Percentiles rank a stretch among this genome's conserved stretches.
Evolutionary conservation across 2,888 invertebrate genomes (phyloP).

Genomic region (Acronicta aceris): DNA sequence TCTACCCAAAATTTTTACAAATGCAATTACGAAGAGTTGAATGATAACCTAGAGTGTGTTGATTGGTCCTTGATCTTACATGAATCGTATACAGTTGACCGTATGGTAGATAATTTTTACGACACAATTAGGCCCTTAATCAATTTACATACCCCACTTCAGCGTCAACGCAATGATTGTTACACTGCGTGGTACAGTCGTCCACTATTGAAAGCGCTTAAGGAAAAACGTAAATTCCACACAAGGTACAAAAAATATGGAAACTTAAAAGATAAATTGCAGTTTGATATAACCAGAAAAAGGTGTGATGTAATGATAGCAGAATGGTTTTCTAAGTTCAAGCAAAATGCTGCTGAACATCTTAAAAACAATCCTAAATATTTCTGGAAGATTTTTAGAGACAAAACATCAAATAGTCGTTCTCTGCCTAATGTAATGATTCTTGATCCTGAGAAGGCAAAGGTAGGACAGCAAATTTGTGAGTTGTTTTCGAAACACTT

Average conservation of each 20-base stretch:
- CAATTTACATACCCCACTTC: too few species aligned
- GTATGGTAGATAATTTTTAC: neutral
- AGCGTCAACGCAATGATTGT: too few species aligned
- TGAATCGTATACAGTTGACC: neutral
- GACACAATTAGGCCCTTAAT: neutral
- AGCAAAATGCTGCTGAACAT: neutral
- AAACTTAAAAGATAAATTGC: neutral
- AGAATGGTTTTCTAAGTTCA: neutral
- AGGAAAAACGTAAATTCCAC: too few species aligned
- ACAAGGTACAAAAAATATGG: neutral
- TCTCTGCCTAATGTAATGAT: neutral
- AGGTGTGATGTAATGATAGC: neutral
- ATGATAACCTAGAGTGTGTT: neutral
- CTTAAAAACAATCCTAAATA: neutral
- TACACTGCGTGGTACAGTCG: too few species aligned
- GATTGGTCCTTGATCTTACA: neutral
- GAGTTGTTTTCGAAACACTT: neutral
- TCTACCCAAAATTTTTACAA: neutral
- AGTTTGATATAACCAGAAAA: neutral
- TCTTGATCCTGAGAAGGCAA: neutral
- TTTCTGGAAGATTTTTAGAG: neutral
- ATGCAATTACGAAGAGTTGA: neutral
- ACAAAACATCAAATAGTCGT: neutral
- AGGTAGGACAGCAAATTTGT: neutral
- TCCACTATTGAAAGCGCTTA: too few species aligned